These are phyloP conservation scores for Protomyctophum bolini DNA, from an alignment of 2,113 vertebrate genomes.

Conservation along the genomic window DNA sequence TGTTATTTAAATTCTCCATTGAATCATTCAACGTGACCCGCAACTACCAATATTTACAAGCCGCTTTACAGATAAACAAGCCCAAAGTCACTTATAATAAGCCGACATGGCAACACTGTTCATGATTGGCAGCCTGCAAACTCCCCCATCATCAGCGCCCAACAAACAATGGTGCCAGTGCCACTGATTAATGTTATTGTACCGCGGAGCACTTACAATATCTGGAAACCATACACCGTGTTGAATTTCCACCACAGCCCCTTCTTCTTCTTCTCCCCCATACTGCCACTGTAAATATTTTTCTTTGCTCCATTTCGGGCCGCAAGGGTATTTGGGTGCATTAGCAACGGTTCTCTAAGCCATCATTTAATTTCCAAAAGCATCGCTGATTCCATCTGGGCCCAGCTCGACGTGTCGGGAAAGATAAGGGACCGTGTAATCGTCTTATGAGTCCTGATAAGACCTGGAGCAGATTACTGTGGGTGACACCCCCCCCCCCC, in stretches of 20 bases:
- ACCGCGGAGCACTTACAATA: conserved; percentile 72
- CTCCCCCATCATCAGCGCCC: conserved; percentile 34
- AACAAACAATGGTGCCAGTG: conserved; percentile 68
- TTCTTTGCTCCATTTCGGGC: conserved; percentile 58
- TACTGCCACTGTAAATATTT: conserved; percentile 74
- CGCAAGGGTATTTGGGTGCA: conserved; percentile 31
- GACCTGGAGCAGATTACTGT: conserved; percentile 43
- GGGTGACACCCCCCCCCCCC: conserved; percentile 49
- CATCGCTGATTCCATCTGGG: conserved; percentile 71
- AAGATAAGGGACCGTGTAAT: conserved; percentile 76
- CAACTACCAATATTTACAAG: too few relatives aligned
- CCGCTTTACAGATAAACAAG: too few relatives aligned
- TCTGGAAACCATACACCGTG: conserved; percentile 71
- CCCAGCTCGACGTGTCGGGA: conserved; percentile 65
- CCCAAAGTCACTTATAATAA: too few relatives aligned
- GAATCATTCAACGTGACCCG: too few relatives aligned
- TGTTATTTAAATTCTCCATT: too few relatives aligned
- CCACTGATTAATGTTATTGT: conserved; percentile 73
- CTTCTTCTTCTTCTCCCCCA: conserved; percentile 48
- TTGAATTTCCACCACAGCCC: conserved; percentile 45
- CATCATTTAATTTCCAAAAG: conserved; percentile 73
- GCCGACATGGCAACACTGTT: too few relatives aligned
- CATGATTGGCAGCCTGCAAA: conserved; percentile 61
- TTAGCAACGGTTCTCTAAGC: conserved; percentile 44
- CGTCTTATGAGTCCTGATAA: conserved; percentile 63